Base-by-base conservation (phyloP, 2,113 vertebrate genomes). In the Oncorhynchus nerka region DNA sequence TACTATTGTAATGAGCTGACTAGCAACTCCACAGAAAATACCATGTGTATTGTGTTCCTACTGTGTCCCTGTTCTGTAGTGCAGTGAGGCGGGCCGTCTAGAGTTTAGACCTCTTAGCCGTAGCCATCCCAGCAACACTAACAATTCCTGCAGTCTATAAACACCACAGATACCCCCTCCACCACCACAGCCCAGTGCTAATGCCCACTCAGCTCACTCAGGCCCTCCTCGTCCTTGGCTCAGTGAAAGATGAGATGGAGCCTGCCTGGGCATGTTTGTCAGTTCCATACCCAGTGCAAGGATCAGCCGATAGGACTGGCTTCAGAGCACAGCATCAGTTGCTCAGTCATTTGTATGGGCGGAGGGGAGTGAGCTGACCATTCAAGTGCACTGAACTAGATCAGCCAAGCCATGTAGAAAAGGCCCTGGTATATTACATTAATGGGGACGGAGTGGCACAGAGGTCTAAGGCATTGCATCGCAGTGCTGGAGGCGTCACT, bases 191-290 rank as follows among this genome's bases (percentile, higher is more conserved):
- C 16, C 71, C 32, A 22, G 79, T 59, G 76, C 61, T 73, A 82
- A 76, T 79, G 67, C 71, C 76, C 51, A 28, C 39, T 45, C 39
- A 45, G 39, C 55, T 77, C 77, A 45, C 49, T 74, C 79, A 24
- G 26, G 73, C 70, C 74, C 66, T 65, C 79, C 77, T 82, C 76
- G 74, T 30, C 75, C 75, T 80, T 73, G 24, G 84, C 83, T 80
- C 32, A 71, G 75, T 89, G 83, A 89, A 86, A 87, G 86, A 83
- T 79, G 86, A 87, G 82, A 80, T 34, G 32, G 78, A 74, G 75
- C 55, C 71, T 79, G 77, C 70, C 74, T 74, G 78, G 83, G 79
- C 71, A 75, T 81, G 77, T 82, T 75, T 55, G 71, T 82, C 79
- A 59, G 73, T 26, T 57, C 19, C 73, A 65, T 75, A 45, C 71